Percentiles rank a stretch among this genome's conserved stretches.
Evolutionary conservation across 2,888 invertebrate genomes (phyloP).

Genomic region (Polydrusus pterygomalis): DNA sequence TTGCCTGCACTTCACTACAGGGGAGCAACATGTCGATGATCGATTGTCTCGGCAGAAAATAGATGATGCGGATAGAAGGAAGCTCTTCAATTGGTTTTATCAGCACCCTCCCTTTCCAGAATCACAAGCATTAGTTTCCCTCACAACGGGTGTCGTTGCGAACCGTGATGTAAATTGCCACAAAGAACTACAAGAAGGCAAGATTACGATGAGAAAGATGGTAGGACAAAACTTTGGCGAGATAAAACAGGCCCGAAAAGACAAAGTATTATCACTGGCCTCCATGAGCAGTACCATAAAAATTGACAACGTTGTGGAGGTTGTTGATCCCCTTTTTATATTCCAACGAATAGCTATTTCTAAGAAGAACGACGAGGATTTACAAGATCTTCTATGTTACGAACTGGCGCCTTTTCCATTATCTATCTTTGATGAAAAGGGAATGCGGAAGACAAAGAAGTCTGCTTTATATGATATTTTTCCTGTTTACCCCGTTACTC

Average conservation of each 20-base stretch:
- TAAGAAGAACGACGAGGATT: conserved; percentile 5
- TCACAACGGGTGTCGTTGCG: conserved; percentile 24
- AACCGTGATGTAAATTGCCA: conserved; percentile 9
- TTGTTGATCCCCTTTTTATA: no score
- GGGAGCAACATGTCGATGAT: conserved; percentile 29
- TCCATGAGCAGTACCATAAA: no score
- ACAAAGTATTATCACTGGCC: no score
- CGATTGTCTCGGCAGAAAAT: conserved; percentile 8
- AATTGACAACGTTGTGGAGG: no score
- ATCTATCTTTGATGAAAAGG: conserved; percentile 7
- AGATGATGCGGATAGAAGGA: conserved; percentile 14
- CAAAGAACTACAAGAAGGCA: no score
- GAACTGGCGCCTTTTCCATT: conserved; percentile 8
- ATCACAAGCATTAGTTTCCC: conserved; percentile 16
- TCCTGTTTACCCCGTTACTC: no score
- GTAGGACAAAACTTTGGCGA: no score
- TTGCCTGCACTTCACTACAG: not conserved
- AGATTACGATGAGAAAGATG: no score
- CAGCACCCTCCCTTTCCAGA: conserved; percentile 24
- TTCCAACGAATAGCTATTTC: no score
- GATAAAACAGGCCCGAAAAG: no score
- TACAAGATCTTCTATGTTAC: conserved; percentile 6
- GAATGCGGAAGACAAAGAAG: conserved; percentile 9
- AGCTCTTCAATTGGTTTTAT: conserved; percentile 17
- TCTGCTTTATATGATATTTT: no score